These are phyloP conservation scores for Marmota flaviventris DNA, from an alignment of 2,113 vertebrate species.

Conservation along the genomic window DNA sequence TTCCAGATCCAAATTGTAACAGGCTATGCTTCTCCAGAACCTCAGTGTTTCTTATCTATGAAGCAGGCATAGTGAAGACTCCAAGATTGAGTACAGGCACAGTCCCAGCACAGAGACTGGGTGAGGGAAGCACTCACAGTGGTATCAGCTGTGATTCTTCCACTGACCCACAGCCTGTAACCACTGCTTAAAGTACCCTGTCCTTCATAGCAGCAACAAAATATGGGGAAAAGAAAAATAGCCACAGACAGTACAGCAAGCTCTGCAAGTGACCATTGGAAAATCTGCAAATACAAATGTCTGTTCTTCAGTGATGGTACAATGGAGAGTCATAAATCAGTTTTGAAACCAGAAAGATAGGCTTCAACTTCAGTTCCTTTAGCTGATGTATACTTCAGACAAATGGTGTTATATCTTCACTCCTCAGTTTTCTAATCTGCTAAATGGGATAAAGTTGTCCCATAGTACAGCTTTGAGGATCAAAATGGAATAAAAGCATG, in stretches of 20 bases:
- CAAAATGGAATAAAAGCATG: not conserved
- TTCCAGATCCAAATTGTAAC: not conserved
- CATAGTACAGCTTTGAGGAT: not conserved
- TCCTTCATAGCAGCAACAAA: not conserved
- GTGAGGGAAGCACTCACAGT: accelerated
- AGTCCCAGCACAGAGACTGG: accelerated
- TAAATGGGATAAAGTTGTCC: not conserved
- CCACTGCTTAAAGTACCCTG: not conserved
- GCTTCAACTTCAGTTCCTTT: not conserved
- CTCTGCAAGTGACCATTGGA: not conserved
- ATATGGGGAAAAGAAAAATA: not conserved
- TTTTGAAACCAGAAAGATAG: not conserved
- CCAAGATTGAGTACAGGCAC: not conserved
- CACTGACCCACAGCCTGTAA: not conserved
- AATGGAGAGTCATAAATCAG: not conserved
- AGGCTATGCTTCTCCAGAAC: not conserved
- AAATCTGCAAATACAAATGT: not conserved
- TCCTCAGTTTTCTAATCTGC: not conserved
- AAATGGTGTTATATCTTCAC: not conserved
- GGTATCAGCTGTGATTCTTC: not conserved
- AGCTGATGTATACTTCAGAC: not conserved
- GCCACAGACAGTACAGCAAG: not conserved
- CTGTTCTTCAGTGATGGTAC: not conserved
- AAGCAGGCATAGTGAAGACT: not conserved
- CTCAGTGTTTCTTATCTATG: not conserved